These are phyloP conservation scores for Zeuzera pyrina DNA, from an alignment of 2,888 invertebrate genomes.

Conservation along the genomic window DNA sequence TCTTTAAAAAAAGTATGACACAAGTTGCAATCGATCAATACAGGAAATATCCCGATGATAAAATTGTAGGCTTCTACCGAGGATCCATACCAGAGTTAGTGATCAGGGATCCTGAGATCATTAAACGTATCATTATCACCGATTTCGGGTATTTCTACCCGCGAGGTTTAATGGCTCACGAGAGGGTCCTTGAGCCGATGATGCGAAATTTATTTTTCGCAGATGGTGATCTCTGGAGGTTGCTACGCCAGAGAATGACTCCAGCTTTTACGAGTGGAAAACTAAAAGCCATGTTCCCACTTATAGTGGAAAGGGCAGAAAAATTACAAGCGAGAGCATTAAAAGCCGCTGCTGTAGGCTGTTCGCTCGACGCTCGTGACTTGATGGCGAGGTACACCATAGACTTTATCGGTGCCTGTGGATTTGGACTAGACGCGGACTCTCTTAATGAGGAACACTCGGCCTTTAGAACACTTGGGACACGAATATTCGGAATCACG, in stretches of 20 bases:
- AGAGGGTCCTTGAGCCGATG: slow-evolving; percentile 34
- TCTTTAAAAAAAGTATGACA: slow-evolving; percentile 26
- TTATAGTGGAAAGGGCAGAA: slow-evolving; percentile 40
- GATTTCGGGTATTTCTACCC: slow-evolving; percentile 35
- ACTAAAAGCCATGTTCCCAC: slow-evolving; percentile 46
- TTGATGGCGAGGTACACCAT: slow-evolving; percentile 49
- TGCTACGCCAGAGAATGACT: slow-evolving; percentile 46
- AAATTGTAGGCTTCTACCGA: slow-evolving; percentile 36
- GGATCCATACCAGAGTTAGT: slow-evolving; percentile 29
- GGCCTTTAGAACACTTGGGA: slow-evolving; percentile 36
- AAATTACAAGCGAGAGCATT: slow-evolving; percentile 28
- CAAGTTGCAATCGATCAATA: slow-evolving; percentile 30
- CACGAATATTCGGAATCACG: slow-evolving; percentile 26
- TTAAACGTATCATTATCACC: slow-evolving; percentile 29
- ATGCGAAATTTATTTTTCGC: slow-evolving; percentile 41
- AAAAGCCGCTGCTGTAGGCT: slow-evolving; percentile 19
- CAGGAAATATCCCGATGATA: slow-evolving; percentile 37
- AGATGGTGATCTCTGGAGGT: slow-evolving; percentile 46
- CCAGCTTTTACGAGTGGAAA: slow-evolving; percentile 48
- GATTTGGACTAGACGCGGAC: slow-evolving; percentile 43
- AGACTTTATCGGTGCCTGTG: slow-evolving; percentile 47
- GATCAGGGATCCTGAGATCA: slow-evolving; percentile 35
- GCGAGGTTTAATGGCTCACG: slow-evolving; percentile 29
- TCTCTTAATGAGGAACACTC: slow-evolving; percentile 39
- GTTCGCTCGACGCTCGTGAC: slow-evolving; percentile 34